Conservation (phyloP, 2,888 invertebrate species). For the Dyspetes luteomarginatus region DNA sequence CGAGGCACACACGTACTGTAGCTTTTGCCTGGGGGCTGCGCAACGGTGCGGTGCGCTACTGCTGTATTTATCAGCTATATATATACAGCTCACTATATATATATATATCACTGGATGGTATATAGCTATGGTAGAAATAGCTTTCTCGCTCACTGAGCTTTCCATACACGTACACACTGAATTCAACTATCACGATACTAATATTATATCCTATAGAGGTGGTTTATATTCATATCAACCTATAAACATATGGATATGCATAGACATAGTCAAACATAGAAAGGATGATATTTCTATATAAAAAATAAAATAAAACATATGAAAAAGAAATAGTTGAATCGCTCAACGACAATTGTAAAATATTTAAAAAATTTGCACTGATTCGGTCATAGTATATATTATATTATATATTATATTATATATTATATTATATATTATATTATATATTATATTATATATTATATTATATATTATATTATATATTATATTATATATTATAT, state of each 20-base stretch:
- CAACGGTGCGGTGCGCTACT: conserved; percentile 62
- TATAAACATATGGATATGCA: neutral
- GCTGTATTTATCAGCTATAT: conserved; percentile 43
- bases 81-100: neutral
- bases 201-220: neutral
- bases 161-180: conserved; percentile 17
- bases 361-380: too few relatives aligned
- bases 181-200: conserved; percentile 9
- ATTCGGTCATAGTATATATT: too few relatives aligned
- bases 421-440: too few relatives aligned
- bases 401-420: too few relatives aligned
- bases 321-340: neutral
- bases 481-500: too few relatives aligned
- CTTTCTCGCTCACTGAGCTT: conserved; percentile 5
- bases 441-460: too few relatives aligned
- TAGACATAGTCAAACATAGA: neutral
- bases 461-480: too few relatives aligned
- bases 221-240: conserved; percentile 38
- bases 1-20: conserved; percentile 31
- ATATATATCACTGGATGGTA: neutral
- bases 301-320: conserved; percentile 1
- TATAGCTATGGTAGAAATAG: conserved; percentile 10
- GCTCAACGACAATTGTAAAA: too few relatives aligned
- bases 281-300: neutral
- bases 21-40: conserved; percentile 62